These are phyloP conservation scores for Anguilla pacifica DNA, from an alignment of 2,797 vertebrate genomes.

Conservation along the genomic window DNA sequence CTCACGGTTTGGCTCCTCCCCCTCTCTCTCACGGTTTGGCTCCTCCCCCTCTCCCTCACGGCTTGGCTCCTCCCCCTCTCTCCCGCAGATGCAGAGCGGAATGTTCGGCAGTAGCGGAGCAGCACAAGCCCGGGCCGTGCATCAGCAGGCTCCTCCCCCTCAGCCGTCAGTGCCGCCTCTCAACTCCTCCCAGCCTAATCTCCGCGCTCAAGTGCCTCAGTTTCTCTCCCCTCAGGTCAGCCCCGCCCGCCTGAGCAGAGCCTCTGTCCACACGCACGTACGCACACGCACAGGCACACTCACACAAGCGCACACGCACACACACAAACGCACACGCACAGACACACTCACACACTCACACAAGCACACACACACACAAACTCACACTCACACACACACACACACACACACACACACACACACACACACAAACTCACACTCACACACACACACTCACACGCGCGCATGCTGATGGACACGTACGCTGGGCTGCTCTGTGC, in stretches of 20 bases:
- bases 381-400: not conserved
- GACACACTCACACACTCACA: not conserved
- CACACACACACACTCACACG: not conserved
- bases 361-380: not conserved
- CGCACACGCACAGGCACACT: not conserved
- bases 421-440: not conserved
- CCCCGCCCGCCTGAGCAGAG: no score
- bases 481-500: no score
- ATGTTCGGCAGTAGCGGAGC: conserved; percentile 89
- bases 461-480: not conserved
- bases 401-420: not conserved
- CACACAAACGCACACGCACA: not conserved
- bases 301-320: not conserved
- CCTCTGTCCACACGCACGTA: not conserved
- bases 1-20: conserved; percentile 55
- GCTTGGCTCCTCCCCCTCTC: not conserved
- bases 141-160: conserved; percentile 73
- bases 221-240: conserved; percentile 99
- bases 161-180: conserved; percentile 90
- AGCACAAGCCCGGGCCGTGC: conserved; percentile 96
- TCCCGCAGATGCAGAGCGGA: conserved; percentile 73
- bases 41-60: conserved; percentile 48
- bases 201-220: conserved; percentile 99
- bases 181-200: conserved; percentile 98
- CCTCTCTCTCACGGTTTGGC: conserved; percentile 73